Conservation (phyloP, 1,140 invertebrate species). For the Pissodes strobi region DNA sequence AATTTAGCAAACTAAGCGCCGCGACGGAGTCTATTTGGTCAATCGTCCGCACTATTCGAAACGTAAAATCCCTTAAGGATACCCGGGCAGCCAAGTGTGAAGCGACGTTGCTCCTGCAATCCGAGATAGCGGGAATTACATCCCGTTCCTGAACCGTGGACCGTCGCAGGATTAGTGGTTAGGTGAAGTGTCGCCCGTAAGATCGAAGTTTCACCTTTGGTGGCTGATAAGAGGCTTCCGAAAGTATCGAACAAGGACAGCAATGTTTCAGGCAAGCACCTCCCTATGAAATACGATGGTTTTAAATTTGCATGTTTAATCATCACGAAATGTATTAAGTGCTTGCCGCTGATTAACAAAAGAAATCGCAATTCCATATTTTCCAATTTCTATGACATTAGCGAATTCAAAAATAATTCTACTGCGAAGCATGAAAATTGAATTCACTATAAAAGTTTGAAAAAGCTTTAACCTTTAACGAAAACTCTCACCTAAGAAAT, state of each 20-base stretch:
- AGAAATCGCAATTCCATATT: too few relatives aligned
- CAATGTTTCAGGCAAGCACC: constrained; percentile 7
- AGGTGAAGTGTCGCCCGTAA: constrained; percentile 32
- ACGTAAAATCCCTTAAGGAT: constrained; percentile 31
- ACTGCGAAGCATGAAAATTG: too few relatives aligned
- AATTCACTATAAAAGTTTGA: too few relatives aligned
- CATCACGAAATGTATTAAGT: too few relatives aligned
- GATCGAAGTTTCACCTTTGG: constrained; percentile 33
- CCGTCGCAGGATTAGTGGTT: constrained; percentile 31
- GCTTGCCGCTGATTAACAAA: too few relatives aligned
- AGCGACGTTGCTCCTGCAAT: constrained; percentile 33
- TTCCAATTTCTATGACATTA: too few relatives aligned
- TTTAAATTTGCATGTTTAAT: too few relatives aligned
- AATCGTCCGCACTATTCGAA: constrained; percentile 26
- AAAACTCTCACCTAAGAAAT: too few relatives aligned
- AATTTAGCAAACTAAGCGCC: constrained; percentile 15
- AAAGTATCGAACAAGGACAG: not conserved
- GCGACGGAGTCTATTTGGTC: constrained; percentile 25
- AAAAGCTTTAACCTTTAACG: too few relatives aligned
- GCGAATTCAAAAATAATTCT: too few relatives aligned
- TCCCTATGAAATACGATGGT: too few relatives aligned
- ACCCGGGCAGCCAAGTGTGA: constrained; percentile 26
- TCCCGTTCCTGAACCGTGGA: constrained; percentile 34
- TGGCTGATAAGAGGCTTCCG: constrained; percentile 21
- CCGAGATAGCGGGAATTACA: constrained; percentile 35